Percentiles rank a stretch among this genome's conserved stretches.
Conservation (phyloP, 2,888 invertebrate species). For the Drosophila flavopinicola region DNA sequence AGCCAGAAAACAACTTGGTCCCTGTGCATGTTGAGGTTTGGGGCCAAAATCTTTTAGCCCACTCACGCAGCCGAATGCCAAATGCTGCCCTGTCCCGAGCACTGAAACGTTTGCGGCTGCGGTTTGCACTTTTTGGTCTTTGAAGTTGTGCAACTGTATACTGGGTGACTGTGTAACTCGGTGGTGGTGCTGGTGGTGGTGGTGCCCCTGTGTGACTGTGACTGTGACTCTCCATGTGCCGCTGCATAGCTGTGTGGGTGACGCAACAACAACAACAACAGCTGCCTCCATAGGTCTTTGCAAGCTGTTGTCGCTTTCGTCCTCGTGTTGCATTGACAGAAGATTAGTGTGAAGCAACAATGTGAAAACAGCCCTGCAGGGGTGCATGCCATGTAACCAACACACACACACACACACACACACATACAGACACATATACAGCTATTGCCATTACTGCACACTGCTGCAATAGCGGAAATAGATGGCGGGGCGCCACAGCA, state of each 20-base stretch:
- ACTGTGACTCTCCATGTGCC: slow-evolving; percentile 19
- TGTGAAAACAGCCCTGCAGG: slow-evolving; percentile 79
- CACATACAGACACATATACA: slow-evolving; percentile 24
- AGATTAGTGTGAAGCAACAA: slow-evolving; percentile 81
- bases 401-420: slow-evolving; percentile 21
- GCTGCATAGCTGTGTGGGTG: slow-evolving; percentile 20
- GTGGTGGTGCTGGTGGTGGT: slow-evolving; percentile 8
- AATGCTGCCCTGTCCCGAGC: slow-evolving; percentile 37
- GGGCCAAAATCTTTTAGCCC: slow-evolving; percentile 56
- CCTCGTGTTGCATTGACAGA: slow-evolving; percentile 78
- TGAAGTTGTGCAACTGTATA: slow-evolving; percentile 56
- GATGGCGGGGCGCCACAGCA: slow-evolving; percentile 63
- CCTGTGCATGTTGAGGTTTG: slow-evolving; percentile 49
- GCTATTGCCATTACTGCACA: slow-evolving; percentile 27
- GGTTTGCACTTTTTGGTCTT: slow-evolving; percentile 81
- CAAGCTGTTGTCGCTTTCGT: slow-evolving; percentile 81
- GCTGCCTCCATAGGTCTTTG: slow-evolving; percentile 43
- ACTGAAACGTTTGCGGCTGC: slow-evolving; percentile 79
- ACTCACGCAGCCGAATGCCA: slow-evolving; percentile 58
- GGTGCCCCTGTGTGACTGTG: slow-evolving; percentile 10
- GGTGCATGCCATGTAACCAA: slow-evolving; percentile 43
- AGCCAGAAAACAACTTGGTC: slow-evolving; percentile 50
- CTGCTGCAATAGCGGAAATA: slow-evolving; percentile 52
- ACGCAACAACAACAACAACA: slow-evolving; percentile 13
- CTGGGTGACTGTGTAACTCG: slow-evolving; percentile 26